Conservation (phyloP, 2,888 invertebrate species). For the Octodonta nipae region DNA sequence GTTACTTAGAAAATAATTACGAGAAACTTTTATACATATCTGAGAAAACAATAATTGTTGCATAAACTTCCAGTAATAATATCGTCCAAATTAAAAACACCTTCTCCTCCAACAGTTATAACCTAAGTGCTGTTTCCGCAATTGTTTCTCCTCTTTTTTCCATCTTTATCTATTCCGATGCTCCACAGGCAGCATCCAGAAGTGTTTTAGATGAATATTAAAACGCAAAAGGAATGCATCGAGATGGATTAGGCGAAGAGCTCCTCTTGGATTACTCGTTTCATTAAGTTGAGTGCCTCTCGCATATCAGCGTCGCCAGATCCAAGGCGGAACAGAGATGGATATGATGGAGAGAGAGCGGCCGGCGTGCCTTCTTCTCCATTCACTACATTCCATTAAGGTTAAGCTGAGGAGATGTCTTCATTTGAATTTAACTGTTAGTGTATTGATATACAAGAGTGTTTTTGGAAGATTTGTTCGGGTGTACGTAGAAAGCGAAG, state of each 20-base stretch:
- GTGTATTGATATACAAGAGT: no score
- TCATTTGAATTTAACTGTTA: constrained; percentile 24
- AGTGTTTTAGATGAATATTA: no score
- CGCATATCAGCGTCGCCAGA: constrained; percentile 33
- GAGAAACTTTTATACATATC: no score
- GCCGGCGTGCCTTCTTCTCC: no score
- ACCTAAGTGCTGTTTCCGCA: constrained; percentile 32
- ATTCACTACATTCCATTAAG: constrained; percentile 31
- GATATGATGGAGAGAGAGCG: no score
- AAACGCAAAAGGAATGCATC: constrained; percentile 35
- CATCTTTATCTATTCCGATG: neutral
- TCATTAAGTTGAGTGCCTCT: constrained; percentile 44
- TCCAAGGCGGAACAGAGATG: no score
- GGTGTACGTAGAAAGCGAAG: no score
- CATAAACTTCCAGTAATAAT: no score
- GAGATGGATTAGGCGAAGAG: constrained; percentile 36
- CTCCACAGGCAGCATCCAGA: constrained; percentile 8
- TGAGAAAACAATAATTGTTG: no score
- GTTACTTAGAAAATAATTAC: no score
- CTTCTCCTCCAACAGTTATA: constrained; percentile 23
- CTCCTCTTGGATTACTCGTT: constrained; percentile 41
- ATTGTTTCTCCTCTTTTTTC: constrained; percentile 27
- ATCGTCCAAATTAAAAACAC: constrained; percentile 2
- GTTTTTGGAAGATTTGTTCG: no score
- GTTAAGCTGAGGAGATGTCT: constrained; percentile 29